Evolutionary conservation across 2,113 vertebrate genomes (phyloP).

Genomic region (Coracopsis vasa): DNA sequence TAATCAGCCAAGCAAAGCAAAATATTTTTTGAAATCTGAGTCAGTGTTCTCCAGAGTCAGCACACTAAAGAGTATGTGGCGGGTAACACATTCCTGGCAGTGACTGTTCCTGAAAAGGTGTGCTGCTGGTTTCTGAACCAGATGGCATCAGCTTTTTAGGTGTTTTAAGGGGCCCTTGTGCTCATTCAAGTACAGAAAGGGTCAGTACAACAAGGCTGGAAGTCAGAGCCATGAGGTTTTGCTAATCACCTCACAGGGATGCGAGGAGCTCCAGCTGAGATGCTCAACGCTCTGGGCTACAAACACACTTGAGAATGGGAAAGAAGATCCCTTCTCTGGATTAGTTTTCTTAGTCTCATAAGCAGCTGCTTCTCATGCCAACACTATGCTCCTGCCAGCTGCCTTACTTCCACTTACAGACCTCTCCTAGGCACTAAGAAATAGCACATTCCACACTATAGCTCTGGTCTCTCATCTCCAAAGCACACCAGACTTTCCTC

Average conservation of each 20-base stretch:
- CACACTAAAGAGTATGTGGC: neutral
- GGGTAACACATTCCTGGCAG: neutral
- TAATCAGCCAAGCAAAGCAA: conserved; percentile 73
- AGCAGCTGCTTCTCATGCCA: neutral
- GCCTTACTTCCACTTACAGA: neutral
- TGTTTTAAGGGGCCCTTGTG: neutral
- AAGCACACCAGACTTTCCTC: neutral
- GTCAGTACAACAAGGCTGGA: neutral
- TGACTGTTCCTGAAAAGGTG: neutral
- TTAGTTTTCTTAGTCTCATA: neutral
- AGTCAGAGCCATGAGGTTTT: neutral
- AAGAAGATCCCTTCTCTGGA: neutral
- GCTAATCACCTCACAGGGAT: neutral
- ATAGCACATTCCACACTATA: neutral
- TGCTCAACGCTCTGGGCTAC: neutral
- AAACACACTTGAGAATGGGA: neutral
- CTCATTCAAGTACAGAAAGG: neutral
- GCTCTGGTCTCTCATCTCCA: neutral
- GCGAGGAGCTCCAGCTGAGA: neutral
- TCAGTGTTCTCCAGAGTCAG: neutral
- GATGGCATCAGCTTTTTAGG: neutral
- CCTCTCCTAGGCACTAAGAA: neutral
- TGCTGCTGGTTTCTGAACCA: neutral
- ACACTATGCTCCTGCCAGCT: neutral
- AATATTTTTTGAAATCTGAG: neutral